Evolutionary conservation across 2,797 vertebrate genomes (phyloP).

Genomic region (Coluber constrictor): DNA sequence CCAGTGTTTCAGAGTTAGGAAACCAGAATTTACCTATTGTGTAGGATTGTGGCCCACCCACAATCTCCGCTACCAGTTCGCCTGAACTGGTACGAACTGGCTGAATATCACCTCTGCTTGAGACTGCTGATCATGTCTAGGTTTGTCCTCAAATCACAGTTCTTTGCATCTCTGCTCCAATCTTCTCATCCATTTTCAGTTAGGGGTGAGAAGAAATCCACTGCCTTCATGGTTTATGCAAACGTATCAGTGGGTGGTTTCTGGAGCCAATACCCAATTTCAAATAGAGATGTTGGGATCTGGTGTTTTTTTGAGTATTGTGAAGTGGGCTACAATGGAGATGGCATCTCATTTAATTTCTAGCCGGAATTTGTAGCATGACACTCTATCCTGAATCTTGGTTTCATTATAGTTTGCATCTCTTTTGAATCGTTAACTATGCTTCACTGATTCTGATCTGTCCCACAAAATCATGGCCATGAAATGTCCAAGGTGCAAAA

Average conservation of each 20-base stretch:
- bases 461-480: conserved; percentile 84
- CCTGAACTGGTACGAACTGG: too few relatives aligned
- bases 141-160: neutral
- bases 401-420: conserved; percentile 46
- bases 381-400: conserved; percentile 25
- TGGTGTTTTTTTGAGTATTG: neutral
- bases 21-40: neutral
- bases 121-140: neutral
- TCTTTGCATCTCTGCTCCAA: neutral
- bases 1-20: neutral
- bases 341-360: conserved; percentile 60
- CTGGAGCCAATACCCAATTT: neutral
- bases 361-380: neutral
- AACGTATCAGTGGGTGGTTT: neutral
- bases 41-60: too few relatives aligned
- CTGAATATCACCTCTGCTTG: too few relatives aligned
- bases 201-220: neutral
- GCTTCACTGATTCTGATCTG: conserved; percentile 78
- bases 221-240: neutral
- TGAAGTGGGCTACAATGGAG: neutral
- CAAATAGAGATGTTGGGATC: neutral
- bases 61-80: too few relatives aligned
- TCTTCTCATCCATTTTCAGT: neutral
- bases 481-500: conserved; percentile 81
- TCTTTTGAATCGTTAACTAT: conserved; percentile 58